phyloP scores from a whole-genome alignment of 2,113 vertebrate species.

The Callithrix jacchus region DNA sequence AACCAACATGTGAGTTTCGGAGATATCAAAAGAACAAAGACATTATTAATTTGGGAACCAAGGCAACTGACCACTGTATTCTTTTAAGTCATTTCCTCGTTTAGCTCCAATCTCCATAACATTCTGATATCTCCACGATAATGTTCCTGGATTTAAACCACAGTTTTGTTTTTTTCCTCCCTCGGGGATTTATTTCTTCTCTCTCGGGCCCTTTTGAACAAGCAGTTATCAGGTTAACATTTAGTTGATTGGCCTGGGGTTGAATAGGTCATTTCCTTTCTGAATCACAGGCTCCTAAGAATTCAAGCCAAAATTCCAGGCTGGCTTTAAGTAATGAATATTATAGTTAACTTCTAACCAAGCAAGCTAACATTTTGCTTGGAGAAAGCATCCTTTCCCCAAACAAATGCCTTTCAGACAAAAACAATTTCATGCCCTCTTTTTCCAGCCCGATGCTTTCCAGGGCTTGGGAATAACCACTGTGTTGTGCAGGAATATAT shows the following conservation, averaged over 20 bases:
- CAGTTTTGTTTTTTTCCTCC: not conserved
- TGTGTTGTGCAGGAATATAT: not conserved
- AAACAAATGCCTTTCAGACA: constrained; percentile 72
- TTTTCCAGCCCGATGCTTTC: constrained; percentile 3
- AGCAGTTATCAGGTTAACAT: constrained; percentile 61
- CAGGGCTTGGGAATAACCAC: constrained; percentile 6
- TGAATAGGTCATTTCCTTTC: constrained; percentile 44
- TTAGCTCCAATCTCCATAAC: not conserved
- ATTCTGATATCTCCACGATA: not conserved
- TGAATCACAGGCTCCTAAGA: constrained; percentile 38
- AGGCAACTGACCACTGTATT: constrained; percentile 28
- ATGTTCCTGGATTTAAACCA: constrained; percentile 36
- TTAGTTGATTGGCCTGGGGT: constrained; percentile 23
- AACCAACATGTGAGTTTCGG: constrained; percentile 52
- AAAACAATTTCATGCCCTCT: constrained; percentile 51
- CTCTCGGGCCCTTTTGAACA: constrained; percentile 58
- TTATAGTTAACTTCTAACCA: constrained; percentile 71
- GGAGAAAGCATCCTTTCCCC: constrained; percentile 64
- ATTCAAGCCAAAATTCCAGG: constrained; percentile 70
- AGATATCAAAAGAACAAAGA: constrained; percentile 30
- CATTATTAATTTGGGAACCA: constrained; percentile 50
- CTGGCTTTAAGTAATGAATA: constrained; percentile 68
- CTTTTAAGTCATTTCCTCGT: constrained; percentile 46
- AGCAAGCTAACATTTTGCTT: constrained; percentile 75
- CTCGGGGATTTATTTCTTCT: constrained; percentile 54